phyloP scores from a whole-genome alignment of 1,140 invertebrate genomes.

The Ceratina japonica region DNA sequence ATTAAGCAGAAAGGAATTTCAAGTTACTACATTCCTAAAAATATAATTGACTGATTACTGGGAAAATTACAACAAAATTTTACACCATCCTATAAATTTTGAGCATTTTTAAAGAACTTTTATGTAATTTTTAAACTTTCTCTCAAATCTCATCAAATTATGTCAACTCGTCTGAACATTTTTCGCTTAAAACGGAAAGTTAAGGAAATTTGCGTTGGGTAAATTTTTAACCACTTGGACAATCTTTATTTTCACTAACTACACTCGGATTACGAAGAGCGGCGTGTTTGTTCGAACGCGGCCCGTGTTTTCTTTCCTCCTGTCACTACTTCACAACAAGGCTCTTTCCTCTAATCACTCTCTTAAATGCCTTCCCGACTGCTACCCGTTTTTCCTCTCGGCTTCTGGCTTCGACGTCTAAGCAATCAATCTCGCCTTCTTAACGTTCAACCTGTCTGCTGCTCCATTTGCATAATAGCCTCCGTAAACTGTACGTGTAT shows the following conservation, averaged over 20 bases:
- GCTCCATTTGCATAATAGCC: constrained; percentile 17
- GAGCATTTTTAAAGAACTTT: too few species aligned
- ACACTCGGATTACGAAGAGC: constrained; percentile 38
- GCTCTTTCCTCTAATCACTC: constrained; percentile 37
- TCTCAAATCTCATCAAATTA: too few species aligned
- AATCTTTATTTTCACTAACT: constrained; percentile 44
- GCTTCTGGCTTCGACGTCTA: not conserved
- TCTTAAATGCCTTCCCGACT: constrained; percentile 10
- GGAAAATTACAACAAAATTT: too few species aligned
- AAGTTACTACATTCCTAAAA: too few species aligned
- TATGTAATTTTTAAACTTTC: too few species aligned
- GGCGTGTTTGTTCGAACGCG: constrained; percentile 36
- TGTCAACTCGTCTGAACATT: too few species aligned
- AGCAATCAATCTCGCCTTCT: constrained; percentile 12
- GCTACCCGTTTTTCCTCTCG: not conserved
- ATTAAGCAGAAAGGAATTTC: too few species aligned
- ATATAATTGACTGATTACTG: too few species aligned
- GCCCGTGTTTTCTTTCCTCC: constrained; percentile 39
- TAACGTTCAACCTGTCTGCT: not conserved
- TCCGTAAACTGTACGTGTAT: too few species aligned
- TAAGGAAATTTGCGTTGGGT: not conserved
- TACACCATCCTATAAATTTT: too few species aligned
- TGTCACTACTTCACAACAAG: constrained; percentile 21
- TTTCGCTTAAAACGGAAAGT: not conserved
- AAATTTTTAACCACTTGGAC: constrained; percentile 14